phyloP scores from a whole-genome alignment of 2,113 vertebrate species.

The Hepsetus odoe region DNA sequence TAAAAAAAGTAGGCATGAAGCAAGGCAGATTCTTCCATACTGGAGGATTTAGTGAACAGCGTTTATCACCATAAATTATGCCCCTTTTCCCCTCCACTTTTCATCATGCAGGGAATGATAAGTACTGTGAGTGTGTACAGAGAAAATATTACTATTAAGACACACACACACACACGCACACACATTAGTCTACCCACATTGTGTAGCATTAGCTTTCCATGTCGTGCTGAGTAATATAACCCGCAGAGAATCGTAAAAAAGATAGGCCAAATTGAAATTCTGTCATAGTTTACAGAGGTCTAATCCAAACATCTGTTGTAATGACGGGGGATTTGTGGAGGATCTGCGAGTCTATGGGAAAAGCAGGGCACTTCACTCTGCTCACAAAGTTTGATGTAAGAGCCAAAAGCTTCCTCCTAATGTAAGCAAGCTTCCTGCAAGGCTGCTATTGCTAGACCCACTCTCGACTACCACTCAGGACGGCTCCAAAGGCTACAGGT shows the following conservation, averaged over 20 bases:
- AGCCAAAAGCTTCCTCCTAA: slow-evolving; percentile 83
- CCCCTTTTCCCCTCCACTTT: slow-evolving; percentile 35
- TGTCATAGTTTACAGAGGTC: slow-evolving; percentile 94
- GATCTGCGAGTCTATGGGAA: slow-evolving; percentile 88
- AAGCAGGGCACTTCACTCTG: slow-evolving; percentile 84
- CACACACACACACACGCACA: slow-evolving; percentile 33
- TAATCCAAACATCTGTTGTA: slow-evolving; percentile 97
- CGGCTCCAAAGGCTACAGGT: slow-evolving; percentile 28
- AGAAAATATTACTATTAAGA: slow-evolving; percentile 40
- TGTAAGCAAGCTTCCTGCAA: slow-evolving; percentile 85
- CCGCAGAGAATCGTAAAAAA: slow-evolving; percentile 89
- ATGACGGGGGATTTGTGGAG: slow-evolving; percentile 91
- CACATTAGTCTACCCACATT: slow-evolving; percentile 22
- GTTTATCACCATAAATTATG: slow-evolving; percentile 18
- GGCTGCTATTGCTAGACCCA: slow-evolving; percentile 47
- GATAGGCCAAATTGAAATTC: slow-evolving; percentile 91
- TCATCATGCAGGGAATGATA: slow-evolving; percentile 50
- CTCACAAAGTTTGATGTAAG: slow-evolving; percentile 89
- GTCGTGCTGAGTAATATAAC: slow-evolving; percentile 87
- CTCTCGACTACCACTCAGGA: slow-evolving; percentile 33
- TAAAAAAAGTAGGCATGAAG: slow-evolving; percentile 30
- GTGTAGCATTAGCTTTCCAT: slow-evolving; percentile 73
- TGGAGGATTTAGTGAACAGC: slow-evolving; percentile 18
- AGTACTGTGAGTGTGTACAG: slow-evolving; percentile 28
- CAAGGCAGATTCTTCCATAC: background rate